phyloP scores from a whole-genome alignment of 2,797 vertebrate genomes.

The Malacoraja senta region DNA sequence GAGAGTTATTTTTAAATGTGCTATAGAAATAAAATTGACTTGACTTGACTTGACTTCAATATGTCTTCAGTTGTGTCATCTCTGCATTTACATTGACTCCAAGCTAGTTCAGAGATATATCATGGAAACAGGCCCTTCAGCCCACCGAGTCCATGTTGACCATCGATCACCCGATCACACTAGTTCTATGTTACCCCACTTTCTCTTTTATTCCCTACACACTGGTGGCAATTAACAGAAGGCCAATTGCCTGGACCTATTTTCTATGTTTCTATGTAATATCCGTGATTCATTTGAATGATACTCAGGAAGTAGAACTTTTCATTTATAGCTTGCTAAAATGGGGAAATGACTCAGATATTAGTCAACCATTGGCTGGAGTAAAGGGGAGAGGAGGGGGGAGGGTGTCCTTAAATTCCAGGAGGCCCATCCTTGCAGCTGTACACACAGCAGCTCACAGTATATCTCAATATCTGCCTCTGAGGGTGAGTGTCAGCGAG shows the following conservation, averaged over 20 bases:
- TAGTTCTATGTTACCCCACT: not conserved
- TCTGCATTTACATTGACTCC: too few relatives aligned
- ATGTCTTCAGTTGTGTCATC: too few relatives aligned
- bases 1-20: too few relatives aligned
- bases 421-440: not conserved
- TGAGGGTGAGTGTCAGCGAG: not conserved
- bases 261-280: not conserved
- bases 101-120: too few relatives aligned
- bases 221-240: too few relatives aligned
- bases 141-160: too few relatives aligned
- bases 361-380: not conserved
- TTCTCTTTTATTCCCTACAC: not conserved
- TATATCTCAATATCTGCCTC: not conserved
- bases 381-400: too few relatives aligned
- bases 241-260: too few relatives aligned
- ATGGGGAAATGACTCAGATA: slow-evolving; percentile 2
- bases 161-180: too few relatives aligned
- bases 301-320: not conserved
- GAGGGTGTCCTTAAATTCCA: not conserved
- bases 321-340: not conserved
- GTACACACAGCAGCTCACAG: not conserved
- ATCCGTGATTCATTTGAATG: not conserved
- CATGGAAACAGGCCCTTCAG: too few relatives aligned
- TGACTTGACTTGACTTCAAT: too few relatives aligned
- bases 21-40: too few relatives aligned